phyloP scores from a whole-genome alignment of 2,113 vertebrate genomes.

The Gobio gobio region DNA sequence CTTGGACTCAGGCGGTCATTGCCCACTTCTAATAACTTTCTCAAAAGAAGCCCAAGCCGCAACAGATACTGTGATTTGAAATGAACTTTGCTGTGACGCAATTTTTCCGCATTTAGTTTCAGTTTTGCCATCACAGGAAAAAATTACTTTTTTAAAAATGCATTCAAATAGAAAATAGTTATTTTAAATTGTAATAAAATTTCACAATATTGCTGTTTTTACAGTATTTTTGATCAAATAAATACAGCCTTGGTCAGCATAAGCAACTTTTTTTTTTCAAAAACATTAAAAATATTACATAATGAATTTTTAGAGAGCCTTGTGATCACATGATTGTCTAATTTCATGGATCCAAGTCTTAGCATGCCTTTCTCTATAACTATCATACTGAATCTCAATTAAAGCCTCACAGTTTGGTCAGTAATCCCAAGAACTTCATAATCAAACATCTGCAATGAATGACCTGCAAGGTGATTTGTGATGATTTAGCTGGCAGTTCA shows the following conservation, averaged over 20 bases:
- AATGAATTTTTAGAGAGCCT: neutral
- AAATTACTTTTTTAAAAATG: neutral
- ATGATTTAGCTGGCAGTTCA: neutral
- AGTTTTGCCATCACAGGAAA: neutral
- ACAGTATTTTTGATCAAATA: neutral
- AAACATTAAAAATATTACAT: neutral
- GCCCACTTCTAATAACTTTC: conserved; percentile 60
- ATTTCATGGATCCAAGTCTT: conserved; percentile 21
- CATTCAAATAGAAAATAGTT: neutral
- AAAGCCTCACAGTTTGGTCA: neutral
- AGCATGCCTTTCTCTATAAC: neutral
- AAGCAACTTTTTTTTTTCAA: neutral
- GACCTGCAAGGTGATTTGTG: neutral
- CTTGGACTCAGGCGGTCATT: conserved; percentile 48
- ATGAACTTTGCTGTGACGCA: conserved; percentile 37
- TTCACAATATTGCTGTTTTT: neutral
- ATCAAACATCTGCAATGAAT: conserved; percentile 10
- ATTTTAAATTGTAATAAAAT: neutral
- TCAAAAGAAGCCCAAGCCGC: conserved; percentile 47
- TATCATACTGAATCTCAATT: neutral
- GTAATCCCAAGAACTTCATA: neutral
- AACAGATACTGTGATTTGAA: conserved; percentile 57
- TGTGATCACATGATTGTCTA: conserved; percentile 38
- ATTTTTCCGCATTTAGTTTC: neutral
- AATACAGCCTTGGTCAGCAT: neutral